phyloP scores from a whole-genome alignment of 2,797 vertebrate genomes.

The Sebastes matsubarae region DNA sequence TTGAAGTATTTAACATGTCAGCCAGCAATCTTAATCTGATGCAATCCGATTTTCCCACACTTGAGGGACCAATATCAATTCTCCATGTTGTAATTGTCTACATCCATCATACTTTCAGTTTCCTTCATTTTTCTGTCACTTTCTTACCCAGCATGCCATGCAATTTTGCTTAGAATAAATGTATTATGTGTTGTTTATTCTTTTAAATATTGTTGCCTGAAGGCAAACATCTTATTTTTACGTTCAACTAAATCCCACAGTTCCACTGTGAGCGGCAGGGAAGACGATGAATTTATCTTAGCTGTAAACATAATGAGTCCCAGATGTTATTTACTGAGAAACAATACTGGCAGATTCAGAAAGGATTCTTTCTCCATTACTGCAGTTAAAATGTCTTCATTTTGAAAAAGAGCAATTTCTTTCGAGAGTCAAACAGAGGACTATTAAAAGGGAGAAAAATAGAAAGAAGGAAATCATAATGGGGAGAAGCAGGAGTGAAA shows the following conservation, averaged over 20 bases:
- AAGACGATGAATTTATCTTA: neutral
- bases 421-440: neutral
- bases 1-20: conserved; percentile 10
- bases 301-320: conserved; percentile 4
- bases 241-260: neutral
- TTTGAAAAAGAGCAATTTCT: neutral
- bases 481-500: neutral
- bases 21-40: neutral
- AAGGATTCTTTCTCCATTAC: neutral
- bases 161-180: conserved; percentile 9
- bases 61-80: neutral
- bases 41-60: conserved; percentile 9
- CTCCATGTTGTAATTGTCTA: conserved; percentile 18
- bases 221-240: neutral
- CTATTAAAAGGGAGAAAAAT: neutral
- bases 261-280: neutral
- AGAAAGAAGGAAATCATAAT: neutral
- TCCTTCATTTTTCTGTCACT: conserved; percentile 14
- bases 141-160: neutral
- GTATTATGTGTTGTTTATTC: conserved; percentile 5
- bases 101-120: conserved; percentile 39
- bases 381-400: neutral
- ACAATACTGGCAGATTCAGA: neutral
- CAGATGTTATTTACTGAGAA: conserved; percentile 3
- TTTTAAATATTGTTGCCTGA: conserved; percentile 13